Evolutionary conservation across 2,797 vertebrate genomes (phyloP).

Genomic region (Pangasius sanitwongsei): DNA sequence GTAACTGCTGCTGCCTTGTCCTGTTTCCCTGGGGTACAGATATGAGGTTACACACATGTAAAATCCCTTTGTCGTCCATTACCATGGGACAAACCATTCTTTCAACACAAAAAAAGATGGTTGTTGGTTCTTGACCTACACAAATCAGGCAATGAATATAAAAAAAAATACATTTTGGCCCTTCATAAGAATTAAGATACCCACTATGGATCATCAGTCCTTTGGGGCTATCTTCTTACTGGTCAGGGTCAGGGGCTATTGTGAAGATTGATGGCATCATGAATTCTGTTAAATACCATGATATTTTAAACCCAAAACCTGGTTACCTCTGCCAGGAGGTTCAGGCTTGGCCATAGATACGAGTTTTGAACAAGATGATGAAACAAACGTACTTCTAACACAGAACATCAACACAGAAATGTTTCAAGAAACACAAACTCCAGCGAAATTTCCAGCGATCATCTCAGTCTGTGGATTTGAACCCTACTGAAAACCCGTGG

Average conservation of each 20-base stretch:
- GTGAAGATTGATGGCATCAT: neutral
- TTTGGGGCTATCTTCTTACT: neutral
- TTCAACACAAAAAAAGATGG: neutral
- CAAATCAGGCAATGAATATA: neutral
- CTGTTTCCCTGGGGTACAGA: neutral
- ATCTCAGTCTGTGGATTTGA: neutral
- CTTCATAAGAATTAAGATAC: neutral
- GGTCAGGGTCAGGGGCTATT: neutral
- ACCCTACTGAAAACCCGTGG: neutral
- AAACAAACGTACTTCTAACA: neutral
- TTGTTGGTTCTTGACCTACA: neutral
- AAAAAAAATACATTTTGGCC: neutral
- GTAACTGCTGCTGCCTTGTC: neutral
- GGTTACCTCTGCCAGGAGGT: neutral
- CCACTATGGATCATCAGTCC: neutral
- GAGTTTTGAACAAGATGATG: neutral
- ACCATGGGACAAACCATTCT: neutral
- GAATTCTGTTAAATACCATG: neutral
- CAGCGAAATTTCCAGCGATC: too few species aligned
- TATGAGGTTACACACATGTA: neutral
- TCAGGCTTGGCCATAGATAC: neutral
- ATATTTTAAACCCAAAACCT: neutral
- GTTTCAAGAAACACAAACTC: neutral
- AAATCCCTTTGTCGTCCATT: conserved; percentile 6
- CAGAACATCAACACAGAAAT: neutral